Evolutionary conservation across 2,797 vertebrate species (phyloP).

Genomic region (Glossophaga mutica): DNA sequence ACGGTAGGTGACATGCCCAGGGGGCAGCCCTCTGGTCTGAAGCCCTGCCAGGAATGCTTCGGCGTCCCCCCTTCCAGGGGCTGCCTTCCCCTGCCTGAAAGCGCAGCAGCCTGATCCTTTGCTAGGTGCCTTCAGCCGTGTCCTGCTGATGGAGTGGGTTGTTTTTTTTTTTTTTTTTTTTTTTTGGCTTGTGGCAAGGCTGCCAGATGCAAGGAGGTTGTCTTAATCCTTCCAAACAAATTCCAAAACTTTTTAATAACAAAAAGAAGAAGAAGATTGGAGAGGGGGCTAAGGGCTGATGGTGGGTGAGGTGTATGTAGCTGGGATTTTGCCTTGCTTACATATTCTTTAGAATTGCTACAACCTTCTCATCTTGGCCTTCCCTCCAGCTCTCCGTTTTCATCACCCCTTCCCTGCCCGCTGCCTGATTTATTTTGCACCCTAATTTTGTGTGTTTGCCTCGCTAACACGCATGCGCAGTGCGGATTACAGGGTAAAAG

Average conservation of each 20-base stretch:
- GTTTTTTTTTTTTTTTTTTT: background rate
- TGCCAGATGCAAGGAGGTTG: slow-evolving; percentile 25
- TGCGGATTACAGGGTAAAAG: background rate
- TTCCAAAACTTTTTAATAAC: background rate
- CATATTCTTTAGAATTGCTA: background rate
- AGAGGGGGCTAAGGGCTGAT: background rate
- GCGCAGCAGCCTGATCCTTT: accelerated
- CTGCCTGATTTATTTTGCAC: background rate
- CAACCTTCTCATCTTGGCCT: slow-evolving; percentile 1
- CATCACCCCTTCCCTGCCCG: background rate
- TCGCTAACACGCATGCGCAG: background rate
- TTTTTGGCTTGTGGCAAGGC: background rate
- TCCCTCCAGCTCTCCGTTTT: background rate
- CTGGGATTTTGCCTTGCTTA: background rate
- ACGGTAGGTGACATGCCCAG: slow-evolving; percentile 75
- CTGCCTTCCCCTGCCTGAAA: background rate
- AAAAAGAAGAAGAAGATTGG: background rate
- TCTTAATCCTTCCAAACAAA: slow-evolving; percentile 4
- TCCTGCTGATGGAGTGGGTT: background rate
- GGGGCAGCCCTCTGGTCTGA: background rate
- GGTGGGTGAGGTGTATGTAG: background rate
- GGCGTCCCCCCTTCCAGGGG: background rate
- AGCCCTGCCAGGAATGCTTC: background rate
- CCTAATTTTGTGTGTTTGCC: background rate
- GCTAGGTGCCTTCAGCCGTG: background rate